Conservation (phyloP, 2,888 invertebrate species). For the Adelphocoris suturalis region DNA sequence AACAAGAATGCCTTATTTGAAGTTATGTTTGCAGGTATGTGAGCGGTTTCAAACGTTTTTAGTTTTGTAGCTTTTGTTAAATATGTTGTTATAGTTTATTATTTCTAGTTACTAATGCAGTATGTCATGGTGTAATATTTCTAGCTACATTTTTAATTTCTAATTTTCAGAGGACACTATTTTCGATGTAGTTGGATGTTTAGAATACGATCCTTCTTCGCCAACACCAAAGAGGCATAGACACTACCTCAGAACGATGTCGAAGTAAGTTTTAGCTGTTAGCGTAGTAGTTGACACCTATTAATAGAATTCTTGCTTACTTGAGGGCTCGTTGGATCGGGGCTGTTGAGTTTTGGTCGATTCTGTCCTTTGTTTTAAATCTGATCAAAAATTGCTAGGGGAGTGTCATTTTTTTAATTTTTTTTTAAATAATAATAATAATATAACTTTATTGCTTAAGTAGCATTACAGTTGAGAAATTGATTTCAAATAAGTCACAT, state of each 20-base stretch:
- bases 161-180: slow-evolving; percentile 88
- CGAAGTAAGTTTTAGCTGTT: slow-evolving; percentile 80
- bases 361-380: no score
- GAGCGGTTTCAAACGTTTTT: no score
- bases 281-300: no score
- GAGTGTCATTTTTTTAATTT: no score
- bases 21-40: slow-evolving; percentile 92
- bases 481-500: no score
- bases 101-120: not conserved
- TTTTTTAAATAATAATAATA: no score
- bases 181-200: slow-evolving; percentile 98
- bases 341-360: no score
- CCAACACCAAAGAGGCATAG: slow-evolving; percentile 94
- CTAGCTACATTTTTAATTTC: slow-evolving; percentile 49
- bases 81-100: not conserved
- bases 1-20: slow-evolving; percentile 98
- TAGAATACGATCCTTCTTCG: slow-evolving; percentile 97
- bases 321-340: no score
- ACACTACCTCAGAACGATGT: slow-evolving; percentile 95
- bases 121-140: not conserved
- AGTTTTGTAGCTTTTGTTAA: slow-evolving; percentile 75
- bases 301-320: no score
- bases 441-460: no score
- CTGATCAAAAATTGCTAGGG: no score
- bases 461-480: no score